phyloP scores from a whole-genome alignment of 2,797 vertebrate genomes.

The Microctenopoma lineatum region DNA sequence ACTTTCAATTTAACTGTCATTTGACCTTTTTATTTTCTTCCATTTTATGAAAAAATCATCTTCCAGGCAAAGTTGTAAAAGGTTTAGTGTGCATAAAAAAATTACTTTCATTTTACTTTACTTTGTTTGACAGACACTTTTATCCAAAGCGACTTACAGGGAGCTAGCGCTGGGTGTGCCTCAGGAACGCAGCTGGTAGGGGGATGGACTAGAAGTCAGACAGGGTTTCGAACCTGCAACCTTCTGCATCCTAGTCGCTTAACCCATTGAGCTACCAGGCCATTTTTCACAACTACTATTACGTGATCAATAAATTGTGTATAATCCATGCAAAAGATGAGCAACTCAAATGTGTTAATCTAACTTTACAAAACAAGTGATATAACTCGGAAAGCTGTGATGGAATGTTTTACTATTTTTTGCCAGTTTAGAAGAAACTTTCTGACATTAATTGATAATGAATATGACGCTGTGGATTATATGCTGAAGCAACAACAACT shows the following conservation, averaged over 20 bases:
- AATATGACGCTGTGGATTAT: not conserved
- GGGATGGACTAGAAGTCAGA: too few species aligned
- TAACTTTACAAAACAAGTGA: not conserved
- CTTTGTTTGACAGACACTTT: too few species aligned
- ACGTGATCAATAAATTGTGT: not conserved
- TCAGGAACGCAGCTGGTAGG: too few species aligned
- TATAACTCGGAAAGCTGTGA: not conserved
- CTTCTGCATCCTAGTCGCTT: too few species aligned
- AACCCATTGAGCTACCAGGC: too few species aligned
- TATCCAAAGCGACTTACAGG: too few species aligned
- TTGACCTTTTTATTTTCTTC: not conserved
- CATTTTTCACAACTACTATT: not conserved
- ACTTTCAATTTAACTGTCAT: constrained; percentile 7
- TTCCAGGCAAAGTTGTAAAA: not conserved
- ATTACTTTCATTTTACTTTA: not conserved
- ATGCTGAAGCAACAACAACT: not conserved
- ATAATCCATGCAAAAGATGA: not conserved
- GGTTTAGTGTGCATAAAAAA: not conserved
- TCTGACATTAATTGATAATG: not conserved
- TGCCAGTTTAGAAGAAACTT: not conserved
- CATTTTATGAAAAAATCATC: not conserved
- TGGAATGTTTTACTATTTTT: not conserved
- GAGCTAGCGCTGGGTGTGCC: too few species aligned
- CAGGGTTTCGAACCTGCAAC: too few species aligned
- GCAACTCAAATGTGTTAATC: not conserved